Conservation (phyloP, 1,140 invertebrate species). For the Phortica variegata region DNA sequence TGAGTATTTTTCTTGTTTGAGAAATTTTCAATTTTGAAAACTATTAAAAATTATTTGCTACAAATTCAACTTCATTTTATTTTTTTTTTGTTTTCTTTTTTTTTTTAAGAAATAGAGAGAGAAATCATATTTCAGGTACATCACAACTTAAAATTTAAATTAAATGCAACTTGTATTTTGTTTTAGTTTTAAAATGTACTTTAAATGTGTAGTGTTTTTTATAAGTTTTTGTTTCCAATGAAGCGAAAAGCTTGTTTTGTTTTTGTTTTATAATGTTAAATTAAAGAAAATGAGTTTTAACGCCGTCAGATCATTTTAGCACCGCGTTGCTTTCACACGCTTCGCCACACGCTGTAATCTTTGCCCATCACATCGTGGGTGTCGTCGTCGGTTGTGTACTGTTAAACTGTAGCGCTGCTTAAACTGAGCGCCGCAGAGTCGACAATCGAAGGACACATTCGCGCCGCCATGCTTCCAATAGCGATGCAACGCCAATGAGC, state of each 20-base stretch:
- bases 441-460: conserved; percentile 10
- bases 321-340: too few species aligned
- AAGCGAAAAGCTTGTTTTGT: too few species aligned
- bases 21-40: too few species aligned
- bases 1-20: conserved; percentile 24
- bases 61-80: conserved; percentile 19
- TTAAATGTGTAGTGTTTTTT: too few species aligned
- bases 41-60: too few species aligned
- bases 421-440: conserved; percentile 29
- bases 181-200: too few species aligned
- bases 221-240: too few species aligned
- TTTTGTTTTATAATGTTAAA: too few species aligned
- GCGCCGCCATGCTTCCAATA: conserved; percentile 56
- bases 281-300: too few species aligned
- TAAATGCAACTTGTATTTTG: conserved; percentile 37
- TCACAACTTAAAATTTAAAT: conserved; percentile 57
- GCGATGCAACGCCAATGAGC: conserved; percentile 57
- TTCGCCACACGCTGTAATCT: not conserved
- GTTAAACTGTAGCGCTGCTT: conserved; percentile 29
- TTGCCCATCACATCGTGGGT: not conserved
- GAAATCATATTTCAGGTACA: conserved; percentile 58
- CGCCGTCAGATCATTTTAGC: too few species aligned
- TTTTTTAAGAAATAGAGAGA: conserved; percentile 25
- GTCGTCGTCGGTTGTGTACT: conserved; percentile 18
- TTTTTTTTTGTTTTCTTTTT: conserved; percentile 27